A percentile compares a stretch with the other conserved stretches of the same genome.
Conservation (phyloP, 64 coral and sea anemone species). For the Montipora cactus region DNA sequence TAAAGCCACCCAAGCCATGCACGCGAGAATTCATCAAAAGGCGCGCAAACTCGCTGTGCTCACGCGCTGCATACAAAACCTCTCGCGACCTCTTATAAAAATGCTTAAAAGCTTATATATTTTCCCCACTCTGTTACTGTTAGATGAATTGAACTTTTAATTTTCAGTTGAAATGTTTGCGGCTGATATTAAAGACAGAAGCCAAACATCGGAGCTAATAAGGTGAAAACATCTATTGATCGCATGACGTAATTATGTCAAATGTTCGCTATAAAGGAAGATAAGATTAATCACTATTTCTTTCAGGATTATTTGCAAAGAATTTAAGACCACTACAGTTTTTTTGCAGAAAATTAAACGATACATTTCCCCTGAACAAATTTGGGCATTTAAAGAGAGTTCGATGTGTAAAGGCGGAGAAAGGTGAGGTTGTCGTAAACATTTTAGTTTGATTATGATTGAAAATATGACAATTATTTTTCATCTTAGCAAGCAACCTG, state of each 20-base stretch:
- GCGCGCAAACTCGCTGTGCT: neutral
- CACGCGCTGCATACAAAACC: no score
- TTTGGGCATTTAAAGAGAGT: constrained; percentile 82
- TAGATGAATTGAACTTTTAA: neutral
- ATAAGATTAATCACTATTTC: neutral
- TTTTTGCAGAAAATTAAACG: constrained; percentile 64
- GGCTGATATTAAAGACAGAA: constrained; percentile 72
- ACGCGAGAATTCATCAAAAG: neutral
- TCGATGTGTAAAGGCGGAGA: constrained; percentile 14
- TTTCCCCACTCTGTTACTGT: no score
- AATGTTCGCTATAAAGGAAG: neutral
- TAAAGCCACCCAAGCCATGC: neutral
- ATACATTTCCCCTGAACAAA: constrained; percentile 56
- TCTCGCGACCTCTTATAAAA: no score
- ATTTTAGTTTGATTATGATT: no score
- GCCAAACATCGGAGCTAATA: constrained; percentile 69
- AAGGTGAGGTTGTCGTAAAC: neutral
- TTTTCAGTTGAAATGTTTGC: constrained; percentile 72
- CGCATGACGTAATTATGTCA: no score
- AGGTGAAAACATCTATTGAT: constrained; percentile 34
- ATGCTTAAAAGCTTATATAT: no score
- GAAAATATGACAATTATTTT: no score
- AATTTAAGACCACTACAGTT: neutral
- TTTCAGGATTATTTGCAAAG: no score
- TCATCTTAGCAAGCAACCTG: no score